Evolutionary conservation across 2,797 vertebrate species (phyloP).

Genomic region (Cossypha polioptera): DNA sequence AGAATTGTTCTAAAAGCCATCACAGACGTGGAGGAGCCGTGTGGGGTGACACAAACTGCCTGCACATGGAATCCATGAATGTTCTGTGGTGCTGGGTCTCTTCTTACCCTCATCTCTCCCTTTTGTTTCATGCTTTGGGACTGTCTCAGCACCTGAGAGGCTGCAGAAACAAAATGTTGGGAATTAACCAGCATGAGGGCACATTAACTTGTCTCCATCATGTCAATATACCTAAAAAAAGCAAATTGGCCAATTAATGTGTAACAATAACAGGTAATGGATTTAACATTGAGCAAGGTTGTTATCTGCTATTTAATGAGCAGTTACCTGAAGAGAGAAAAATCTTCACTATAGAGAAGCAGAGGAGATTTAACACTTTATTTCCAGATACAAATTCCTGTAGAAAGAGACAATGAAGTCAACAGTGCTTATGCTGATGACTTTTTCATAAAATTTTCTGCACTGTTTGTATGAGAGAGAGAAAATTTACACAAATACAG

Average conservation of each 20-base stretch:
- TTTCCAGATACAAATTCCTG: background rate
- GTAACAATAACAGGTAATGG: constrained; percentile 40
- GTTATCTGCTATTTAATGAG: constrained; percentile 41
- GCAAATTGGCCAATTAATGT: constrained; percentile 63
- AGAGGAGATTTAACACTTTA: background rate
- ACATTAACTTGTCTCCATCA: constrained; percentile 45
- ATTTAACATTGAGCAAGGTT: constrained; percentile 41
- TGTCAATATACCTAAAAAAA: constrained; percentile 40
- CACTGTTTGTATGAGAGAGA: background rate
- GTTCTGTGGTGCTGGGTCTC: background rate
- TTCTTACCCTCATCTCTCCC: background rate
- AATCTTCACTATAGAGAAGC: background rate
- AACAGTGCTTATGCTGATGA: background rate
- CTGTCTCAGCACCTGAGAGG: background rate
- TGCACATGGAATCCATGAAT: background rate
- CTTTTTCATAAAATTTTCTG: background rate
- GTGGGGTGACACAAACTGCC: background rate
- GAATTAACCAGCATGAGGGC: background rate
- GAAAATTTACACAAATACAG: background rate
- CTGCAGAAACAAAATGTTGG: background rate
- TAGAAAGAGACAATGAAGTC: background rate
- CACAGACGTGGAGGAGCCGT: rapidly evolving
- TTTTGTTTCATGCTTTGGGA: background rate
- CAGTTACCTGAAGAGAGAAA: constrained; percentile 20
- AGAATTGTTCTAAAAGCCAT: background rate